Evolutionary conservation across 2,797 vertebrate genomes (phyloP).

Genomic region (Pangasius krempfi): DNA sequence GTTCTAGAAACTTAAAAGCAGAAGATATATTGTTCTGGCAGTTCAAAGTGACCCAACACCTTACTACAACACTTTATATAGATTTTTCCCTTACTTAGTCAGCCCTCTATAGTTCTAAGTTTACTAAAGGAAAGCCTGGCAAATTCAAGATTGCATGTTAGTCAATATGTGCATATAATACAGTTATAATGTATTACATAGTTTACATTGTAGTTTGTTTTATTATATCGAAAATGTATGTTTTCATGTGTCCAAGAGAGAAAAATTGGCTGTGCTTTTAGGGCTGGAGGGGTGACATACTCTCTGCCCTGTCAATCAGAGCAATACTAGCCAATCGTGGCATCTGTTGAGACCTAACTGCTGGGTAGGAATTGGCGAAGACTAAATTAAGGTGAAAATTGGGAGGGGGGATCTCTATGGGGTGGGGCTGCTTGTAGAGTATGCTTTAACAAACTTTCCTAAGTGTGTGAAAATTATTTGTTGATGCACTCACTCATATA

Average conservation of each 20-base stretch:
- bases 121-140: neutral
- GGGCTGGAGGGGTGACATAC: neutral
- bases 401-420: neutral
- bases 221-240: neutral
- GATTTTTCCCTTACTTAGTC: neutral
- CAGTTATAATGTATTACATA: neutral
- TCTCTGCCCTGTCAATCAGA: neutral
- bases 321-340: neutral
- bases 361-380: neutral
- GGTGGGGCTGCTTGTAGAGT: neutral
- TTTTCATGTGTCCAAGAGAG: neutral
- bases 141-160: neutral
- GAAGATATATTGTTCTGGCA: neutral
- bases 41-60: neutral
- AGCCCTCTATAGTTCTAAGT: neutral
- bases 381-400: neutral
- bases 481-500: neutral
- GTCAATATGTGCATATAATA: neutral
- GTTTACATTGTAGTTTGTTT: neutral
- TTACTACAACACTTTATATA: neutral
- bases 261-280: neutral
- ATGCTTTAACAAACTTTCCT: neutral
- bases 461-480: conserved; percentile 14
- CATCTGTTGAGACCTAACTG: neutral
- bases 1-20: neutral